A percentile compares a stretch with the other conserved stretches of the same genome.
phyloP scores from a whole-genome alignment of 1,140 invertebrate species.

The Drosophila virilis region DNA sequence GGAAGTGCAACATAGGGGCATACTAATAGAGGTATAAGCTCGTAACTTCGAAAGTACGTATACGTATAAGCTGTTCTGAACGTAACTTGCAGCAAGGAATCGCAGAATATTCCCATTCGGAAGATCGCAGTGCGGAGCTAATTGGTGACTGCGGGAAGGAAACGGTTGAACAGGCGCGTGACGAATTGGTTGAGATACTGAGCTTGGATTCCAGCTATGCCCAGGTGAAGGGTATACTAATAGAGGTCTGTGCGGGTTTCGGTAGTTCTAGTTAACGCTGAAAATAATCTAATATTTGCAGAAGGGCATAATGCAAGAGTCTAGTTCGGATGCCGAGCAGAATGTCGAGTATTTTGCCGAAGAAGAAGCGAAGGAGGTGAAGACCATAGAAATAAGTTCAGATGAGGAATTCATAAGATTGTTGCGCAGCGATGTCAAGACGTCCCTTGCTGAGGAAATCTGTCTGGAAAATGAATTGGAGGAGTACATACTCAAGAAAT shows the following conservation, averaged over 20 bases:
- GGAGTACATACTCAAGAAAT: neutral
- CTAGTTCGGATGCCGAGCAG: neutral
- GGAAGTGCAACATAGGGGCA: neutral
- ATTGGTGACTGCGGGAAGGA: conserved; percentile 12
- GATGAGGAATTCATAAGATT: neutral
- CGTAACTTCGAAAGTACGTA: no score
- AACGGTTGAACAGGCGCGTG: conserved; percentile 32
- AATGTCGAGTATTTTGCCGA: neutral
- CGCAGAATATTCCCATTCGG: no score
- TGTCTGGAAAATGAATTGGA: neutral
- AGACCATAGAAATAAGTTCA: no score
- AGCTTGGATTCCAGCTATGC: conserved; percentile 18
- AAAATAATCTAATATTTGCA: neutral
- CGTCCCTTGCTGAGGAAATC: neutral
- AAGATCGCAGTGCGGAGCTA: neutral
- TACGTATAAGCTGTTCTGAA: neutral
- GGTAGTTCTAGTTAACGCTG: no score
- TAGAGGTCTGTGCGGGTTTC: conserved; percentile 14
- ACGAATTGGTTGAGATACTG: conserved; percentile 21
- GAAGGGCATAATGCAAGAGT: conserved; percentile 16
- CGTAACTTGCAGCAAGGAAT: neutral
- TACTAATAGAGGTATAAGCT: conserved; percentile 14
- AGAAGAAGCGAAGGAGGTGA: no score
- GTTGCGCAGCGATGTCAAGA: neutral
- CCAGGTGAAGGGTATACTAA: neutral